Conservation (phyloP, 2,113 vertebrate species). For the Tamias sibiricus region DNA sequence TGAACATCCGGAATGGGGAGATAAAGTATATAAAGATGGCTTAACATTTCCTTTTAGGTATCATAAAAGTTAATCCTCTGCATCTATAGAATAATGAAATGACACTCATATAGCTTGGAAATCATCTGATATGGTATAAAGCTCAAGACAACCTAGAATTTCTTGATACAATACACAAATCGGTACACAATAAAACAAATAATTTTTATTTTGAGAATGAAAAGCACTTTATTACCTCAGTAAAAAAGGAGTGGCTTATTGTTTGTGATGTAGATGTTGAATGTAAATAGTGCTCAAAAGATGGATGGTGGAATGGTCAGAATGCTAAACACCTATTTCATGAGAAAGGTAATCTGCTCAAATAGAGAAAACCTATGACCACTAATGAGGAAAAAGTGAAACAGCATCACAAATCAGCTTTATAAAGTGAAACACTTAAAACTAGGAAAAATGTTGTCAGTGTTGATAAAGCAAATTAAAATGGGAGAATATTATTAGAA, state of each 20-base stretch:
- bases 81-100: background rate
- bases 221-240: background rate
- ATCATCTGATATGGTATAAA: background rate
- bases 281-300: background rate
- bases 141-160: background rate
- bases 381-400: background rate
- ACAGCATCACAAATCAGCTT: background rate
- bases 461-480: background rate
- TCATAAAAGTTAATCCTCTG: background rate
- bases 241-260: background rate
- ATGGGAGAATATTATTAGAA: background rate
- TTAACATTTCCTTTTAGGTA: conserved; percentile 19
- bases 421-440: background rate
- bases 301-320: background rate
- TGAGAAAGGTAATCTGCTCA: background rate
- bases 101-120: background rate
- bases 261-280: background rate
- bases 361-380: background rate
- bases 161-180: background rate
- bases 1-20: background rate
- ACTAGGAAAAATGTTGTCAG: background rate
- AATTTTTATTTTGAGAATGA: background rate
- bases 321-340: background rate
- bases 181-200: background rate
- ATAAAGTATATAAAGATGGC: background rate